These are phyloP conservation scores for Heliocidaris erythrogramma DNA, from an alignment of 35 echinoderm and acorn worm genomes.

Conservation along the genomic window DNA sequence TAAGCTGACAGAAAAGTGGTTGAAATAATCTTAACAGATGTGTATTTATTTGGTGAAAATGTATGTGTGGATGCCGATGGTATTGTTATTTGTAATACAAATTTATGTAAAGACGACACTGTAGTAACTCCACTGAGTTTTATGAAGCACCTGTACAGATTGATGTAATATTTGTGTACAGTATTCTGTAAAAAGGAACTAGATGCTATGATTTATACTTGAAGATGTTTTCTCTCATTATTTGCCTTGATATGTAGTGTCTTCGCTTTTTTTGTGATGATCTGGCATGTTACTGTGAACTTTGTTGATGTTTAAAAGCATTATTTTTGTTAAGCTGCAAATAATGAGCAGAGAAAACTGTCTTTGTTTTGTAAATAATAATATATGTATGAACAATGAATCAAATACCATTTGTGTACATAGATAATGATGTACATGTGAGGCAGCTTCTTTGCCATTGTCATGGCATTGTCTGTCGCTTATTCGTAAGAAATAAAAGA, in stretches of 20 bases:
- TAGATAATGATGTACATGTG: slow-evolving; percentile 42
- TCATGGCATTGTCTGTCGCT: slow-evolving; percentile 20
- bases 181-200: slow-evolving; percentile 19
- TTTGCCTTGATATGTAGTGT: slow-evolving; percentile 40
- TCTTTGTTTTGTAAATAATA: slow-evolving; percentile 17
- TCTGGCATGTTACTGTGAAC: not conserved
- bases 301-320: not conserved
- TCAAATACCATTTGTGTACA: slow-evolving; percentile 1
- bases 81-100: not conserved
- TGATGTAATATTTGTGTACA: slow-evolving; percentile 12
- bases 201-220: slow-evolving; percentile 30
- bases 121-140: not conserved
- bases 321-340: slow-evolving; percentile 36
- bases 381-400: slow-evolving; percentile 34
- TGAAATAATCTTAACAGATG: not conserved
- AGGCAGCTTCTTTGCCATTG: not conserved
- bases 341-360: slow-evolving; percentile 12
- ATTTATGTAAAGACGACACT: not conserved
- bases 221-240: not conserved
- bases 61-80: not conserved
- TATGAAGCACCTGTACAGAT: slow-evolving; percentile 4
- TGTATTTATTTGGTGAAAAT: not conserved
- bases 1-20: not conserved
- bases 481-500: slow-evolving; percentile 42
- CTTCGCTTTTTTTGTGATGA: slow-evolving; percentile 14